Base-by-base conservation (phyloP, 2,113 vertebrate genomes). In the Dasyprocta punctata region DNA sequence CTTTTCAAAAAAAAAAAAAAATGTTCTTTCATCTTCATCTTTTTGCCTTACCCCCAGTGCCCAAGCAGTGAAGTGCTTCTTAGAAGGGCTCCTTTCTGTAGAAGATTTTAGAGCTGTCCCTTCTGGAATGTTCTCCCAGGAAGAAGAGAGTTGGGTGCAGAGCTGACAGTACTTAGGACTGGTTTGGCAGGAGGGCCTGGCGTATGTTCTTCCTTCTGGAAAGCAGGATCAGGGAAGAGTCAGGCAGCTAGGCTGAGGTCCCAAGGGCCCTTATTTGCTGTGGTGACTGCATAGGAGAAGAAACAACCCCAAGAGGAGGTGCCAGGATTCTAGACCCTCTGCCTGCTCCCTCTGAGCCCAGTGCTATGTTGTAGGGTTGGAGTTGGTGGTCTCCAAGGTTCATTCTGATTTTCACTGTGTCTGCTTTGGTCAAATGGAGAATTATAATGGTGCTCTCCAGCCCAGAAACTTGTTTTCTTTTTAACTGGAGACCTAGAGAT, bases 381-480 rank as follows among this genome's bases (percentile, higher is more conserved):
- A 28, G 52, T 89, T 2, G 3, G 41, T 89, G n/a, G 33, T 84
- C 38, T 38, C 61, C 78, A 33, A 52, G 58, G 13, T 58, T 86
- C 58, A 1, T 22, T 56, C 49, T 54, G 73, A 20, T 82, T 80
- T 69, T 60, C 33, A 54, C 14, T 52, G 69, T 44, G 56, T 73
- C 26, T 92, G 19, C 63, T 12, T 33, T 56, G 47, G 47, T 58
- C 3, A n/a, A 56, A 12, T 33, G 9, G 89, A 73, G 63, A 56
- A 19, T 33, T 0, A 0, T 0, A 3, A 19, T 0, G 4, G 5
- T 12, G 24, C 1, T 13, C 0, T 26, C 65, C 81, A 49, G 33
- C 9, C n/a, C 6, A 73, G 84, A 75, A 60, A 16, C 4, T 56
- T 24, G 65, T 90, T 91, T 63, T 33, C 56, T 5, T 78, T 80